These are phyloP conservation scores for Rhadina sibilatrix DNA, from an alignment of 2,113 vertebrate genomes.

Conservation along the genomic window DNA sequence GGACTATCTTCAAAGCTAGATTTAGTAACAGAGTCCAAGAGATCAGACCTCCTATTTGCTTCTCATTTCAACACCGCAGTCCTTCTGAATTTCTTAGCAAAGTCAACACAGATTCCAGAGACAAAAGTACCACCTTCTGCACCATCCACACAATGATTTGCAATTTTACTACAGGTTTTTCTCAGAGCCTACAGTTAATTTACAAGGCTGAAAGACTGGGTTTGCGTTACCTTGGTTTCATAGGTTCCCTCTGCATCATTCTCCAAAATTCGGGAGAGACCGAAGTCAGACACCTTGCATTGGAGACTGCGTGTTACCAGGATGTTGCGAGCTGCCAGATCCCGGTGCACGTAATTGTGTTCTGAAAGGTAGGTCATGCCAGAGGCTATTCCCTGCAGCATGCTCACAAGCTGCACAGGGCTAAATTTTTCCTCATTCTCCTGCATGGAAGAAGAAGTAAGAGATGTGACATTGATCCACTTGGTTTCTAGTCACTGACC, in stretches of 20 bases:
- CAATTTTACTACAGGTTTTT: not conserved
- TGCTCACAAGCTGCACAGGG: slow-evolving; percentile 75
- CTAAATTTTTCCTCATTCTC: slow-evolving; percentile 76
- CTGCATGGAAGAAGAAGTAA: slow-evolving; percentile 21
- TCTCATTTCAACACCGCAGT: not conserved
- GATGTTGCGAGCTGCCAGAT: slow-evolving; percentile 80
- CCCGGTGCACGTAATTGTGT: slow-evolving; percentile 76
- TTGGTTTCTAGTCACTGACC: not conserved
- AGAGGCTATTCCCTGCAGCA: slow-evolving; percentile 79
- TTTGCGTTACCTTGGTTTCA: slow-evolving; percentile 74
- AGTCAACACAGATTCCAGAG: not conserved
- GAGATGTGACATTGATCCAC: not conserved
- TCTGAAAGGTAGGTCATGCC: slow-evolving; percentile 82
- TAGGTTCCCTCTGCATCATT: slow-evolving; percentile 75
- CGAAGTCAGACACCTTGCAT: slow-evolving; percentile 82
- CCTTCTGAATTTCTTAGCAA: not conserved
- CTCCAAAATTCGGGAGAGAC: slow-evolving; percentile 75
- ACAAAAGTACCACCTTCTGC: not conserved
- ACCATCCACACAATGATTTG: not conserved
- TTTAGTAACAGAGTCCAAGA: not conserved
- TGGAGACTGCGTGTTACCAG: slow-evolving; percentile 73
- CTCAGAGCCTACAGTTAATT: not conserved
- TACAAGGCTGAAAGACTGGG: not conserved
- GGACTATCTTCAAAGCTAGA: not conserved
- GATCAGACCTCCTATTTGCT: not conserved